phyloP scores from a whole-genome alignment of 1,140 invertebrate species.

The Achroia grisella region DNA sequence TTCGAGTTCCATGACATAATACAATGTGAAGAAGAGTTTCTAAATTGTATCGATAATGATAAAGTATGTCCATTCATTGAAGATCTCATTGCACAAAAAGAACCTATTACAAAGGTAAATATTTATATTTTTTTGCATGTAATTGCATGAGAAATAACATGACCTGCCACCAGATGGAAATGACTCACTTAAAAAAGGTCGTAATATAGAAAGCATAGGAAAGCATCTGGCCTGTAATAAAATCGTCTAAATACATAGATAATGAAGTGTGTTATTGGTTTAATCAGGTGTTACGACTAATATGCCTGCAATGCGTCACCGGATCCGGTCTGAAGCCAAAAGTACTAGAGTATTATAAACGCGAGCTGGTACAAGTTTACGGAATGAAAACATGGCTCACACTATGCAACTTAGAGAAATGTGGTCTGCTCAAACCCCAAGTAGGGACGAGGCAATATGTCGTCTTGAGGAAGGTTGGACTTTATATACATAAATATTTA shows the following conservation, averaged over 20 bases:
- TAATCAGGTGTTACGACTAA: conserved; percentile 81
- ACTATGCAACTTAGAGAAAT: conserved; percentile 91
- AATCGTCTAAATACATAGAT: too few relatives aligned
- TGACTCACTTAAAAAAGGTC: too few relatives aligned
- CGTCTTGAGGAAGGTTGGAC: conserved; percentile 79
- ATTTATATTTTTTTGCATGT: neutral
- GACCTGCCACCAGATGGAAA: too few relatives aligned
- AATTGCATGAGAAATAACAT: too few relatives aligned
- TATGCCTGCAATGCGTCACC: conserved; percentile 91
- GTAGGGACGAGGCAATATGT: conserved; percentile 80
- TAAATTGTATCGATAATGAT: conserved; percentile 93
- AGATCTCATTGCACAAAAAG: conserved; percentile 90
- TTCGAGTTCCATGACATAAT: conserved; percentile 74
- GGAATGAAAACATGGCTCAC: conserved; percentile 90
- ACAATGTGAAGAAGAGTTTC: conserved; percentile 89
- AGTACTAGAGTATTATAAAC: conserved; percentile 92
- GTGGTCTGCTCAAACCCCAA: conserved; percentile 85
- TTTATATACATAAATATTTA: conserved; percentile 11
- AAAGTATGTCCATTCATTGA: conserved; percentile 92
- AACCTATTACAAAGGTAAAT: conserved; percentile 81
- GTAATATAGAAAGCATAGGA: too few relatives aligned
- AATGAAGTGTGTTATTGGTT: conserved; percentile 1
- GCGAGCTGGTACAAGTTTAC: conserved; percentile 94
- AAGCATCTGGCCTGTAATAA: too few relatives aligned
- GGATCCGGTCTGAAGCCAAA: conserved; percentile 94